Conservation (phyloP, 2,113 vertebrate genomes). For the Centropus bengalensis region DNA sequence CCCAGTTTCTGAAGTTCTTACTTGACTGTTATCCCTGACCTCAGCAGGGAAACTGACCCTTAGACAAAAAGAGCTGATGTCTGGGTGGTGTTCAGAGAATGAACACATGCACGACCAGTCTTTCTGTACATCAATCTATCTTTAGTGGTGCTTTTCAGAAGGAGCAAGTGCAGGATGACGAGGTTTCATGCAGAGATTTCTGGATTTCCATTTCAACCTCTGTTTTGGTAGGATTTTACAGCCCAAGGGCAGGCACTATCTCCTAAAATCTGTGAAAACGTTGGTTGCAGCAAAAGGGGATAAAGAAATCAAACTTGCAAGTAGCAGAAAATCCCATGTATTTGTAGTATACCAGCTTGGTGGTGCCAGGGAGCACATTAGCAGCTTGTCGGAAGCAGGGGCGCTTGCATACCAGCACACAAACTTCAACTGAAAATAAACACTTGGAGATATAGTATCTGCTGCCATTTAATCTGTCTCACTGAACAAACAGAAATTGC, state of each 20-base stretch:
- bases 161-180: background rate
- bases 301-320: background rate
- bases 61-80: background rate
- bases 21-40: background rate
- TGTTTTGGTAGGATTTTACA: background rate
- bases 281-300: background rate
- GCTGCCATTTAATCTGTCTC: background rate
- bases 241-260: background rate
- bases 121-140: background rate
- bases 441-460: background rate
- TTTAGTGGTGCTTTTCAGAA: background rate
- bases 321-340: background rate
- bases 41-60: background rate
- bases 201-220: background rate
- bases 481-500: background rate
- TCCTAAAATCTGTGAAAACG: background rate
- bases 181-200: background rate
- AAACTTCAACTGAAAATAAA: background rate
- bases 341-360: background rate
- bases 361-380: background rate
- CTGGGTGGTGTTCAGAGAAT: background rate
- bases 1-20: background rate
- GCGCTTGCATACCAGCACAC: background rate
- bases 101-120: rapidly evolving
- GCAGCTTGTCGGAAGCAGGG: background rate